Conservation (phyloP, 1,140 invertebrate species). For the Drosophila navojoa region DNA sequence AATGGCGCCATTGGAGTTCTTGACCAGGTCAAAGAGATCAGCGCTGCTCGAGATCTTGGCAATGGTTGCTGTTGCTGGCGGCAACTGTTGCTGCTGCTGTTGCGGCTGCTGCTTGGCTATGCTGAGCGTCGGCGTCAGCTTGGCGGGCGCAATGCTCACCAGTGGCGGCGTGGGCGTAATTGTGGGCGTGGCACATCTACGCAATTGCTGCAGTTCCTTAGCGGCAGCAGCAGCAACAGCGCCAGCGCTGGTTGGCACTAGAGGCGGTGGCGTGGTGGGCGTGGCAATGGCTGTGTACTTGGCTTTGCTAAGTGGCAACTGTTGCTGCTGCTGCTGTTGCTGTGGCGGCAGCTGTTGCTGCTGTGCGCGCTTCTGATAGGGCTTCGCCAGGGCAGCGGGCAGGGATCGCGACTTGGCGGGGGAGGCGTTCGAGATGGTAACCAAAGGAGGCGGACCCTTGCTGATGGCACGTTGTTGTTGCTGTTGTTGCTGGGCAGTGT, state of each 20-base stretch:
- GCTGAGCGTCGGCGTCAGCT: slow-evolving; percentile 67
- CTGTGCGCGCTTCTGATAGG: slow-evolving; percentile 62
- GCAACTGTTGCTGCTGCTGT: slow-evolving; percentile 30
- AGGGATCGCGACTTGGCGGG: slow-evolving; percentile 29
- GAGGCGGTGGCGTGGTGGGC: slow-evolving; percentile 74
- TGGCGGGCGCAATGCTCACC: slow-evolving; percentile 68
- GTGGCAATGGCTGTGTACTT: slow-evolving; percentile 68
- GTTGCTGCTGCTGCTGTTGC: slow-evolving; percentile 34
- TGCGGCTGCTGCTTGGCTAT: slow-evolving; percentile 49
- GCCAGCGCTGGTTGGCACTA: slow-evolving; percentile 62
- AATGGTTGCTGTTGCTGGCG: slow-evolving; percentile 17
- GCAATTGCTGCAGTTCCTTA: slow-evolving; percentile 61
- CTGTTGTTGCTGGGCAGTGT: slow-evolving; percentile 21
- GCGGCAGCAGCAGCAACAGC: slow-evolving; percentile 24
- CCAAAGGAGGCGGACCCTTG: slow-evolving; percentile 70
- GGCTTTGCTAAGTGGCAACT: slow-evolving; percentile 35
- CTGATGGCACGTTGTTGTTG: slow-evolving; percentile 49
- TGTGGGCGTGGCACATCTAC: slow-evolving; percentile 48
- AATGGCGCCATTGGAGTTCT: slow-evolving; percentile 78
- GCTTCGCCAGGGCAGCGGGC: slow-evolving; percentile 57
- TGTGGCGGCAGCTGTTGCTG: slow-evolving; percentile 20
- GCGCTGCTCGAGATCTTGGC: slow-evolving; percentile 44
- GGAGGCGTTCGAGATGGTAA: slow-evolving; percentile 67
- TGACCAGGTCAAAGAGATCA: slow-evolving; percentile 80
- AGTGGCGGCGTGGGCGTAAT: slow-evolving; percentile 60